Base-by-base conservation (phyloP, 1,140 invertebrate species). In the Drosophila lacertosa region DNA sequence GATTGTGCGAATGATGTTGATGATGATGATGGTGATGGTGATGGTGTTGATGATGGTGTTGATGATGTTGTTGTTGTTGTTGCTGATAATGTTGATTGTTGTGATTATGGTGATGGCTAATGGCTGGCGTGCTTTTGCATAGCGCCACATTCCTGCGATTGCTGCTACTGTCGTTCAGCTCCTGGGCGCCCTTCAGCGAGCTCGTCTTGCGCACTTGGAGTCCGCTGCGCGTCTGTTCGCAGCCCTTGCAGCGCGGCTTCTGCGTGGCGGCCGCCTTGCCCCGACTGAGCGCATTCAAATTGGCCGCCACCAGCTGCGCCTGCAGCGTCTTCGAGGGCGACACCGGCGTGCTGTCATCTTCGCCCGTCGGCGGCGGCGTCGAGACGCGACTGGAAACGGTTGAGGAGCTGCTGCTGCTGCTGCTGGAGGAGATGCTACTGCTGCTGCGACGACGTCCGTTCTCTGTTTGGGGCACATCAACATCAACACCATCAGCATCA, bases 301-400 rank as follows among this genome's bases (percentile, higher is more conserved):
- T 89, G 22, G 62, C 88, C 0, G 76, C 82, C 29, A 91, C 81
- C 16, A 91, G 69, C 18, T 79, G 70, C 9, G 70, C 75, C 45
- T 90, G 84, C 37, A 89, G 39, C 20, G 72, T 83, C 60, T 82
- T 90, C 1, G 76, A 80, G 15, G 89, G 89, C 22, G 89, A 91
- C 0, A 77, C 88, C 4, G 84, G 86, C 6, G 79, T 74, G 60
- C 89, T 90, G 74, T 90, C 89, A 10, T 90, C 89, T 50, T 90
- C 89, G 13, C 89, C 89, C 15, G 89, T 90, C 10, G 89, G 89
- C 37, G 89, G 89, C 13, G 89, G 89, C 15, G 89, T 90, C 4
- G 89, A 89, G n/a, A 84, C 42, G 4, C 89, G 69, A 71, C 89
- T 90, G 3, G 89, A 90, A 26, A 68, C 69, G 15, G 89, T 81